Evolutionary conservation across 2,888 invertebrate genomes (phyloP), one percentile per base, ranked within the genome.

Genomic region (Leuctra nigra): DNA sequence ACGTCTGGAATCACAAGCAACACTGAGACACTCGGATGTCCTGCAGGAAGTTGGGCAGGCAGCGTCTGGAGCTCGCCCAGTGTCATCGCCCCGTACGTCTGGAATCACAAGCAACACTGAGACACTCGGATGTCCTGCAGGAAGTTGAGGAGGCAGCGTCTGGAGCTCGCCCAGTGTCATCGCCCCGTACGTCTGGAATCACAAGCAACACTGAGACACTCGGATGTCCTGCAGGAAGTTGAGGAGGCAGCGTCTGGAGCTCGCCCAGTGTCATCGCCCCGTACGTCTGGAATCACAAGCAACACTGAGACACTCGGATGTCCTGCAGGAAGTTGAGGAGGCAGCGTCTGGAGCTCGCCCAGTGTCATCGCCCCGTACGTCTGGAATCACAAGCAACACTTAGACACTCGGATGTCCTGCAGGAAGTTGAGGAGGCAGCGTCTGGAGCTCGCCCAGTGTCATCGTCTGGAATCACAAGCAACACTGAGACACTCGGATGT

Each of bases 251-350:
- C 25, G 72, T 65, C 62, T 74, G 72, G 63, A 76, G 72, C 61
- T 75, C 71, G 44, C 73, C 75, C 25, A 66, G 64, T 33, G 69
- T 63, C 61, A 74, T 65, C 2, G 53, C 29, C 3, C 48, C 55
- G 44, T 60, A 60, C 14, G 23, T 54, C 60, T 60, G 41, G 6
- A 50, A 57, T 16, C 4, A 13, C 18, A 50, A 33, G 35, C 33
- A 29, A 25, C 57, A 77, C 71, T 4, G 78, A 77, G 57, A 69
- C 67, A 22, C 68, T 67, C 61, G 73, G 61, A 73, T 67, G 62
- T 75, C 76, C 65, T 76, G 75, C 56, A 77, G 72, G 64, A 74
- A 77, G 61, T 68, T 73, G 11, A 78, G 68, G 48, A 78, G 64
- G 29, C 9, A 76, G 68, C 25, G 72, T 65, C 62, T 74, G 72